Evolutionary conservation across 2,113 vertebrate genomes (phyloP), one percentile per base, ranked within the genome.

Genomic region (Gila orcuttii): DNA sequence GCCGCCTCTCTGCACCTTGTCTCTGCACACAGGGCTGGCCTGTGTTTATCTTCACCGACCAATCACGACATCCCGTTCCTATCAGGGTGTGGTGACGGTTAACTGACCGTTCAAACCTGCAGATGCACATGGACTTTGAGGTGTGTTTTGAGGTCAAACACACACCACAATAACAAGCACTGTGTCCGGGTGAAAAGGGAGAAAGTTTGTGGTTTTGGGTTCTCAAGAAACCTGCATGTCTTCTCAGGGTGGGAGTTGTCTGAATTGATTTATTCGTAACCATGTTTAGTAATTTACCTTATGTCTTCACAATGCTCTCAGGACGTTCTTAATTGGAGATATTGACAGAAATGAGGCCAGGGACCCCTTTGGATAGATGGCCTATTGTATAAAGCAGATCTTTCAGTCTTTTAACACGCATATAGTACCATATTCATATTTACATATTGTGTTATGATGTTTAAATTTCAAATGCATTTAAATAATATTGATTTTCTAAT

Each of bases 11-110:
- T 68, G 82, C 85, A 80, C 82, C 81, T 68, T 80, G 17, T 71
- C 45, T 52, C 31, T 71, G 42, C 64, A 90, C 91, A 86, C 76
- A 10, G 52, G 15, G 81, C 86, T 28, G 85, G 84, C 90, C 86
- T 80, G 90, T 87, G 79, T 87, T 78, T 79, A 81, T 71, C 77
- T 79, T 23, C 4, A 62, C 31, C 47, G 85, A 66, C 91, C 91
- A 93, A 93, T 94, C 91, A 83, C 80, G 47, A n/a, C 85, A 31
- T 10, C 3, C 39, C 80, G 60, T 62, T 85, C 79, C 81, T 52
- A 0, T 31, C 77, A 88, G 68, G 81, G 82, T 23, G 64, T 83
- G 66, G 79, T 73, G 25, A 82, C 39, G 74, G 25, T 74, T 85
- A 47, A 82, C 85, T 89, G 90, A 90, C 90, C 83, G 57, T 23